Percentiles rank a stretch among this genome's conserved stretches.
phyloP scores from a whole-genome alignment of 2,113 vertebrate species.

The Pycnonotus jocosus region DNA sequence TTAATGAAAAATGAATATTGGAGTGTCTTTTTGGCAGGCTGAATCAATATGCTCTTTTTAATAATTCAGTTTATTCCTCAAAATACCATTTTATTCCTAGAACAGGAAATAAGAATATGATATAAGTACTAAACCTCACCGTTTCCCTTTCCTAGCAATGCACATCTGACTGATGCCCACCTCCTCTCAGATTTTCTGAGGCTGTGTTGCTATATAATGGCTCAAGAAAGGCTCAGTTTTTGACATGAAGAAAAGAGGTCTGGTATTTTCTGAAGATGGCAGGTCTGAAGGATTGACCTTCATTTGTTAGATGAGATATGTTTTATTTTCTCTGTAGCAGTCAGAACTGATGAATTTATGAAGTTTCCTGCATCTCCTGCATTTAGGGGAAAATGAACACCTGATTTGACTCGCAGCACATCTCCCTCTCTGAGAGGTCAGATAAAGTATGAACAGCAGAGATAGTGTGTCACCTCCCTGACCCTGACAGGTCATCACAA shows the following conservation, averaged over 20 bases:
- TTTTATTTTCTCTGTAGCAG: background rate
- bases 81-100: constrained; percentile 7
- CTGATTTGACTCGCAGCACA: background rate
- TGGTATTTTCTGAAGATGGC: background rate
- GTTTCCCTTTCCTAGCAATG: background rate
- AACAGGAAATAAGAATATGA: constrained; percentile 35
- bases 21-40: constrained; percentile 5
- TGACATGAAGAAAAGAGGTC: background rate
- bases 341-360: background rate
- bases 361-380: background rate
- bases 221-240: background rate
- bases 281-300: background rate
- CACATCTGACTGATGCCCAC: background rate
- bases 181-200: background rate
- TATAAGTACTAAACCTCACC: background rate
- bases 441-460: background rate
- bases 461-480: background rate
- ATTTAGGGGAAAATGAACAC: background rate
- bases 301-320: background rate
- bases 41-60: constrained; percentile 27
- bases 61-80: constrained; percentile 46
- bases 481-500: background rate
- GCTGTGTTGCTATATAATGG: background rate
- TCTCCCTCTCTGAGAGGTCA: background rate
- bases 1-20: constrained; percentile 65